Conservation (phyloP, 2,888 invertebrate genomes). For the Nasonovia ribisnigri region DNA sequence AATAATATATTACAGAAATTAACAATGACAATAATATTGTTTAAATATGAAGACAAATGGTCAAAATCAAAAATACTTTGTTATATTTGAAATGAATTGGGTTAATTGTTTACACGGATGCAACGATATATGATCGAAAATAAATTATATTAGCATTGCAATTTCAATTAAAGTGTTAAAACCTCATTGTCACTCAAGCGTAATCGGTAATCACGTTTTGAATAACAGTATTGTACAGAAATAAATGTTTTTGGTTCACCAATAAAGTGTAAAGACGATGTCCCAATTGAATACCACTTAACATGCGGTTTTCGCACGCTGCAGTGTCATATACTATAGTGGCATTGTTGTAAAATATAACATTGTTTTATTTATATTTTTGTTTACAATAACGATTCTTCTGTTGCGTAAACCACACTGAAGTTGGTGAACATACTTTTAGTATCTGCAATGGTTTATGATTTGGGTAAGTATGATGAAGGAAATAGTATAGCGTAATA, state of each 20-base stretch:
- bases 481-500: not conserved
- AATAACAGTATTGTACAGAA: not conserved
- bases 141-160: not conserved
- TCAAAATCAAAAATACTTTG: not conserved
- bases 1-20: not conserved
- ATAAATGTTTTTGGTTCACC: not conserved
- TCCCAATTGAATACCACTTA: not conserved
- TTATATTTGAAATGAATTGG: not conserved
- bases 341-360: not conserved
- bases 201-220: not conserved
- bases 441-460: not conserved
- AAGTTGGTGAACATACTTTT: not conserved
- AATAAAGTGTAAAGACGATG: not conserved
- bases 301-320: not conserved
- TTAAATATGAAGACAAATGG: not conserved
- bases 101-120: not conserved
- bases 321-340: not conserved
- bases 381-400: not conserved
- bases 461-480: not conserved
- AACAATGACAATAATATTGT: not conserved
- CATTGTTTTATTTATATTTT: not conserved
- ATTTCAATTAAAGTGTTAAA: not conserved
- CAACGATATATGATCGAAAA: not conserved
- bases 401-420: not conserved
- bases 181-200: not conserved